A percentile compares a stretch with the other conserved stretches of the same genome.
Evolutionary conservation across 2,888 invertebrate species (phyloP).

Genomic region (Brassicogethes aeneus): DNA sequence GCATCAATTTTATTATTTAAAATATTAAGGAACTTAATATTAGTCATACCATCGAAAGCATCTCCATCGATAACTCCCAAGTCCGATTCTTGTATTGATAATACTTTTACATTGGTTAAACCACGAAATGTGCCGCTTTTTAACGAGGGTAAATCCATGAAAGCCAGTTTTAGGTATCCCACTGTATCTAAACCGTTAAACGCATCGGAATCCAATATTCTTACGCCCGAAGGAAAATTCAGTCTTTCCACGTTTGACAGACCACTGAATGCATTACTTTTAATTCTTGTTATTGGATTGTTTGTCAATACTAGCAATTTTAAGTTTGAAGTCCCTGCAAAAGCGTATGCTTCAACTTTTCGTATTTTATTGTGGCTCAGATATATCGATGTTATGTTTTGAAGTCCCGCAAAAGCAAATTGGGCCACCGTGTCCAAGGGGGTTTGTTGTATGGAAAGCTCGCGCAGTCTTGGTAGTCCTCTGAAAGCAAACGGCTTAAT

Average conservation of each 20-base stretch:
- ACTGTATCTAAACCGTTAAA: constrained; percentile 76
- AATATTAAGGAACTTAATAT: constrained; percentile 65
- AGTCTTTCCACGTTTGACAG: constrained; percentile 75
- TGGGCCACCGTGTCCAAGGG: constrained; percentile 71
- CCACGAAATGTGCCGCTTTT: constrained; percentile 58
- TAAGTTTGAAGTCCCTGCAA: constrained; percentile 79
- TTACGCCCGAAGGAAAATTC: constrained; percentile 73
- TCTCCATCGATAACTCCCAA: constrained; percentile 64
- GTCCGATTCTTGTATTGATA: constrained; percentile 76
- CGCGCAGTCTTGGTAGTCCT: constrained; percentile 67
- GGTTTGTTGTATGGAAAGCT: constrained; percentile 79
- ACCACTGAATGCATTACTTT: constrained; percentile 76
- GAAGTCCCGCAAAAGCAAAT: constrained; percentile 76
- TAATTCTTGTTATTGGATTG: constrained; percentile 74
- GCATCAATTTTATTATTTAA: constrained; percentile 80
- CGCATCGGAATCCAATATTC: constrained; percentile 66
- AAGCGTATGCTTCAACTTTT: constrained; percentile 61
- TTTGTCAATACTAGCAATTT: constrained; percentile 72
- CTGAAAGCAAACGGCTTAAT: constrained; percentile 82
- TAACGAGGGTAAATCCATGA: constrained; percentile 63
- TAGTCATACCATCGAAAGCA: constrained; percentile 67
- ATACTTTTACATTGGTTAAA: constrained; percentile 61
- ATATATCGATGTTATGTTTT: constrained; percentile 67
- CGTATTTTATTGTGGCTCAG: constrained; percentile 48
- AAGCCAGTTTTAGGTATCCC: constrained; percentile 71